phyloP scores from a whole-genome alignment of 2,113 vertebrate species.

The Pipa parva region DNA sequence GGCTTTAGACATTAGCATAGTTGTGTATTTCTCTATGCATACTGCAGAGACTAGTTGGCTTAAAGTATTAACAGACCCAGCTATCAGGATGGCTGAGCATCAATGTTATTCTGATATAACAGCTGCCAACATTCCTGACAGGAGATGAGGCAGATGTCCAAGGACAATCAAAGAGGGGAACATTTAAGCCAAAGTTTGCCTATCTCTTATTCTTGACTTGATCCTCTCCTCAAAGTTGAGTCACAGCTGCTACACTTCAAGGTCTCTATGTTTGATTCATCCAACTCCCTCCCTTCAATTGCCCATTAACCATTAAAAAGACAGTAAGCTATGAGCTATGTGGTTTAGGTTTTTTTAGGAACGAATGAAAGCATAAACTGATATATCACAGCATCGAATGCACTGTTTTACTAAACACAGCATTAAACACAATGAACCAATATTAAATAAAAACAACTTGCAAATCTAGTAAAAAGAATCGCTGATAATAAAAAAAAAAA shows the following conservation, averaged over 20 bases:
- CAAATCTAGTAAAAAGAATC: not conserved
- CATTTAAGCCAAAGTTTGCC: slow-evolving; percentile 94
- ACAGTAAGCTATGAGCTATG: slow-evolving; percentile 45
- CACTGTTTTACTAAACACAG: no score
- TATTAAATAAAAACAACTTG: not conserved
- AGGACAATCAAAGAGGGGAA: slow-evolving; percentile 96
- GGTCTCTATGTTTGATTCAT: slow-evolving; percentile 67
- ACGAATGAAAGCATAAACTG: slow-evolving; percentile 14
- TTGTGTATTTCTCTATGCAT: slow-evolving; percentile 63
- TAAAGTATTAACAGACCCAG: slow-evolving; percentile 87
- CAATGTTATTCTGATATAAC: slow-evolving; percentile 90
- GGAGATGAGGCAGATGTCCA: slow-evolving; percentile 97
- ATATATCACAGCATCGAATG: no score
- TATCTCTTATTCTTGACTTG: slow-evolving; percentile 88
- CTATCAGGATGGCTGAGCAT: slow-evolving; percentile 70
- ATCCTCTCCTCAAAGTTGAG: slow-evolving; percentile 87
- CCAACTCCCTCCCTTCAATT: slow-evolving; percentile 49
- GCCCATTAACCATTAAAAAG: slow-evolving; percentile 55
- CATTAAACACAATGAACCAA: no score
- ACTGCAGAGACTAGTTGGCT: slow-evolving; percentile 79
- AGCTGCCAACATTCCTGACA: slow-evolving; percentile 97
- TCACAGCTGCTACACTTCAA: slow-evolving; percentile 90
- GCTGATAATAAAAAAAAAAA: not conserved
- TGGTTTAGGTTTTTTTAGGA: slow-evolving; percentile 45
- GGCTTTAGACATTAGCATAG: slow-evolving; percentile 76